These are phyloP conservation scores for Chlorodrepanis virens DNA, from an alignment of 2,113 vertebrate genomes.

Conservation along the genomic window DNA sequence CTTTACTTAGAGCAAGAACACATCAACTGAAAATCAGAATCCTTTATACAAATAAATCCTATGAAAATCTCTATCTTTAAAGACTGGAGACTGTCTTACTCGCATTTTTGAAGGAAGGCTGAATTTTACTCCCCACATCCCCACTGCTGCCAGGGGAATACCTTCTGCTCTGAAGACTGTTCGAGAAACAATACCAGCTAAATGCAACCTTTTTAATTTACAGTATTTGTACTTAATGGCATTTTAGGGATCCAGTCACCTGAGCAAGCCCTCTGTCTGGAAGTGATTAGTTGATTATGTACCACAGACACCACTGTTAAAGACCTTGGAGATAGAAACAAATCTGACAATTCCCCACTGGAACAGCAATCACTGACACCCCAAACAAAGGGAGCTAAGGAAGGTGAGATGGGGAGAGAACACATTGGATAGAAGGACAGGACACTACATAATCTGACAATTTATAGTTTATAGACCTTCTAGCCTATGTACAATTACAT, in stretches of 20 bases:
- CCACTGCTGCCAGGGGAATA: neutral
- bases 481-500: neutral
- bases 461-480: neutral
- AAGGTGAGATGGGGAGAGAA: neutral
- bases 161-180: neutral
- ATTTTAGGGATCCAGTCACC: neutral
- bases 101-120: neutral
- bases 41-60: neutral
- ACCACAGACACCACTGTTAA: neutral
- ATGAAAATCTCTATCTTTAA: neutral
- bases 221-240: neutral
- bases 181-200: neutral
- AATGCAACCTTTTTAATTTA: neutral
- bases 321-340: neutral
- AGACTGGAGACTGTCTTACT: neutral
- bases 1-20: neutral
- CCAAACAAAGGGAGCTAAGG: neutral
- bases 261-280: neutral
- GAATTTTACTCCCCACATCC: neutral
- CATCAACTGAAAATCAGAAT: neutral
- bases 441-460: neutral
- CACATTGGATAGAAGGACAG: neutral
- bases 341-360: neutral
- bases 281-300: neutral
- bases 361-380: neutral